Conservation (phyloP, 2,888 invertebrate genomes). For the Operophtera brumata region DNA sequence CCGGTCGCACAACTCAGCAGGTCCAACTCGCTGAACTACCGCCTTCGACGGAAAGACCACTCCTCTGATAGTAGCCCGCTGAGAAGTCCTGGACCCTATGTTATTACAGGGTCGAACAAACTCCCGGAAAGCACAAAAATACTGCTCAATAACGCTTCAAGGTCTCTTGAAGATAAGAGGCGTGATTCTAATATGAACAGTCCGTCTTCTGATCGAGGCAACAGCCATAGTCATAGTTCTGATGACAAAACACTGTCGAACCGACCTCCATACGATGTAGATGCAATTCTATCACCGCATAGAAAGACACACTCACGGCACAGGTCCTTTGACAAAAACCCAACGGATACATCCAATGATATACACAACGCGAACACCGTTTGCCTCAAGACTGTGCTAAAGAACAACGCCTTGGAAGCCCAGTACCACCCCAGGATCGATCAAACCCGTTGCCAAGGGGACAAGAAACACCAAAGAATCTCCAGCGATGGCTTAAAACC, state of each 20-base stretch:
- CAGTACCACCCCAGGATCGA: slow-evolving; percentile 65
- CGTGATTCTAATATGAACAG: slow-evolving; percentile 72
- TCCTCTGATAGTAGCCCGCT: slow-evolving; percentile 68
- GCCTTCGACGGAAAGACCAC: slow-evolving; percentile 64
- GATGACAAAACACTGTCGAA: slow-evolving; percentile 74
- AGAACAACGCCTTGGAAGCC: slow-evolving; percentile 68
- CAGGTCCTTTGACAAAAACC: slow-evolving; percentile 74
- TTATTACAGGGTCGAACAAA: slow-evolving; percentile 71
- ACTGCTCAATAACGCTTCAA: slow-evolving; percentile 62
- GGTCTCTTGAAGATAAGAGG: slow-evolving; percentile 59
- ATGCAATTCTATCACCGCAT: slow-evolving; percentile 63
- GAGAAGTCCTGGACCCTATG: slow-evolving; percentile 71
- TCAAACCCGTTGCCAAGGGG: slow-evolving; percentile 68
- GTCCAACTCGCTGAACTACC: slow-evolving; percentile 74
- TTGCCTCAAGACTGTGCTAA: slow-evolving; percentile 67
- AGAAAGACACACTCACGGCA: slow-evolving; percentile 78
- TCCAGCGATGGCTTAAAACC: slow-evolving; percentile 57
- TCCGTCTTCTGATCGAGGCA: slow-evolving; percentile 61
- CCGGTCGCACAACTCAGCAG: slow-evolving; percentile 72
- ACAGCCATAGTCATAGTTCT: slow-evolving; percentile 62
- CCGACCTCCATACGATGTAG: slow-evolving; percentile 62
- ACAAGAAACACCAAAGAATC: slow-evolving; percentile 59
- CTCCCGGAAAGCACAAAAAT: slow-evolving; percentile 59
- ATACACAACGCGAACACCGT: slow-evolving; percentile 61
- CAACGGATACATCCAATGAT: slow-evolving; percentile 64